A percentile compares a stretch with the other conserved stretches of the same genome.
phyloP scores from a whole-genome alignment of 2,113 vertebrate species.

The Cryptoleucopteryx plumbea region DNA sequence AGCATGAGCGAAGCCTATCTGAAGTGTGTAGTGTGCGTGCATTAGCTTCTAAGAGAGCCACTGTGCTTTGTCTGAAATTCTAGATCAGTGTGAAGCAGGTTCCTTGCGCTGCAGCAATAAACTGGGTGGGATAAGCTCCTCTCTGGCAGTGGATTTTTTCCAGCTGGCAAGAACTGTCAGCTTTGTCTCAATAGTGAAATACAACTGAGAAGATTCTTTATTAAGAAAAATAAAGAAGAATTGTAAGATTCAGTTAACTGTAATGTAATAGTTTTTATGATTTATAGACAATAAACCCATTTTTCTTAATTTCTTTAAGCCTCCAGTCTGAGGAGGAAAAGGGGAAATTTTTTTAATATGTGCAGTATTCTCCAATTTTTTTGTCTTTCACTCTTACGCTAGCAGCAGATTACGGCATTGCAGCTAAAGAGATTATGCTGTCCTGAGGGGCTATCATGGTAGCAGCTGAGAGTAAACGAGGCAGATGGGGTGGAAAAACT shows the following conservation, averaged over 20 bases:
- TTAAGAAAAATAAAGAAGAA: neutral
- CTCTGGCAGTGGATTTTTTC: neutral
- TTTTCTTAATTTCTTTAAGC: neutral
- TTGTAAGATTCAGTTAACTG: neutral
- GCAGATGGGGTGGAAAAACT: neutral
- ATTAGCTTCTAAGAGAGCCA: neutral
- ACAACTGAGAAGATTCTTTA: neutral
- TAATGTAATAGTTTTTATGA: neutral
- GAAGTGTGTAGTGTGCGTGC: neutral
- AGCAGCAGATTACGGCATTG: neutral
- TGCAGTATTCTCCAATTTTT: neutral
- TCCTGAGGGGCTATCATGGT: constrained; percentile 1
- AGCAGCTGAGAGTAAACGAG: neutral
- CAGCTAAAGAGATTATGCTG: neutral
- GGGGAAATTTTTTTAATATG: neutral
- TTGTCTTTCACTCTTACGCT: neutral
- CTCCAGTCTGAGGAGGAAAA: neutral
- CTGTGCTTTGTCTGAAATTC: neutral
- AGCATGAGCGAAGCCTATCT: neutral
- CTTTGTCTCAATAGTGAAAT: neutral
- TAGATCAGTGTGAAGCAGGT: neutral
- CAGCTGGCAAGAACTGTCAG: neutral
- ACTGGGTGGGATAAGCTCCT: neutral
- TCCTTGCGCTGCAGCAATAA: neutral
- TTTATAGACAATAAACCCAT: neutral